Evolutionary conservation across 2,113 vertebrate species (phyloP).

Genomic region (Pomatorhinus ruficollis): DNA sequence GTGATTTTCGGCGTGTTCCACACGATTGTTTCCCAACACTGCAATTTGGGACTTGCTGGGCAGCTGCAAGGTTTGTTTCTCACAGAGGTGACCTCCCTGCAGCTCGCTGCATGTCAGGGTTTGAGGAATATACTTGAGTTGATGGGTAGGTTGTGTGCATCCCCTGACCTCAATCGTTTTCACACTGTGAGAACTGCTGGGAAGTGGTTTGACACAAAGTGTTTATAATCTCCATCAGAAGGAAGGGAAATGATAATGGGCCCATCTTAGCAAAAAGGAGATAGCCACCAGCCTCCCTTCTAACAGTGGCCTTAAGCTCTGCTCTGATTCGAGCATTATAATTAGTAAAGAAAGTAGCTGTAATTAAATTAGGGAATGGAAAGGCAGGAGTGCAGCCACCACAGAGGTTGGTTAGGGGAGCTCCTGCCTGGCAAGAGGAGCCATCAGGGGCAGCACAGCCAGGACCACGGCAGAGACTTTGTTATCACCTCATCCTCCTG

Average conservation of each 20-base stretch:
- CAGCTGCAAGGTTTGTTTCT: constrained; percentile 62
- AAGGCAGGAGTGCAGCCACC: constrained; percentile 10
- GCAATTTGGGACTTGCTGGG: constrained; percentile 66
- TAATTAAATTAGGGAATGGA: constrained; percentile 29
- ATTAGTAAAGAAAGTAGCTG: constrained; percentile 29
- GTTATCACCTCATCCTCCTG: not conserved
- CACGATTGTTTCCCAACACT: constrained; percentile 57
- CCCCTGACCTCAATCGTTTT: constrained; percentile 76
- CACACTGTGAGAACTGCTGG: constrained; percentile 65
- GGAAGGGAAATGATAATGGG: constrained; percentile 37
- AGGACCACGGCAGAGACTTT: fast-evolving
- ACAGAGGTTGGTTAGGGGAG: fast-evolving
- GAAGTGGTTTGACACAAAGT: constrained; percentile 69
- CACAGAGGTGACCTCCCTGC: constrained; percentile 76
- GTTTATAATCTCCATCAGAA: constrained; percentile 64
- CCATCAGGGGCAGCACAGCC: not conserved
- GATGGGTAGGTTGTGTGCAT: constrained; percentile 77
- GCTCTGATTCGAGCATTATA: constrained; percentile 24
- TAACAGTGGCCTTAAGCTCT: constrained; percentile 43
- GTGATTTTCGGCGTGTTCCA: constrained; percentile 21
- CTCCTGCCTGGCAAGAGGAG: not conserved
- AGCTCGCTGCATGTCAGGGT: constrained; percentile 63
- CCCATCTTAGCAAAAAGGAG: not conserved
- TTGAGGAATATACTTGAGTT: constrained; percentile 70
- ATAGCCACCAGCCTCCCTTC: constrained; percentile 11